Evolutionary conservation across 23 tunicate genomes (phyloP), one percentile per base, ranked within the genome.

Genomic region (Styela plicata): DNA sequence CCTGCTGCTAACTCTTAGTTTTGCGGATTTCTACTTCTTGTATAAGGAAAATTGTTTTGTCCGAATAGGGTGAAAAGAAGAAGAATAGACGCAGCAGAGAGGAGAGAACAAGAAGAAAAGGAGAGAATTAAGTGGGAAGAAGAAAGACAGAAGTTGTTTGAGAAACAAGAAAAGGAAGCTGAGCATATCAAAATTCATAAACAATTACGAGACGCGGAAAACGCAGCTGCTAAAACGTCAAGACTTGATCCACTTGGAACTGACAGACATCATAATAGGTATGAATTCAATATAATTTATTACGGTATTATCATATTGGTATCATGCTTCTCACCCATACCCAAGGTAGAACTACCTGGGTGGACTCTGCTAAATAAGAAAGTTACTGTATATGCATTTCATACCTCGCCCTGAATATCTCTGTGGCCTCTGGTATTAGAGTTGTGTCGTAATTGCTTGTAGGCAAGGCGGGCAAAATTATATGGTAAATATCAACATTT

Each of bases 221-320:
- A 37, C 31, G 24, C 74, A 18, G 90, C 89, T 2, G 61, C 36
- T 0, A 74, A 77, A 70, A 76, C 83, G 17, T 34, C 69, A 23
- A 36, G 96, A 34, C 82, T 69, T 18, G 74, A 79, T 21, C 83
- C 86, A n/a, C 84, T 90, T 5, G 96, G 96, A 32, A 90, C 96
- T 0, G 96, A 90, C 63, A 82, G 96, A 7, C 74, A 85, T 69
- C 96, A 90, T 61, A 90, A 75, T 90, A 90, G 96, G 96, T 90
- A 7, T 0, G 64, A 28, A 25, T 33, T 62, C n/a, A 62, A 62
- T 62, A 62, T 62, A n/a, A 21, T 0, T 22, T 62, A 22, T 22
- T 62, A 62, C n/a, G 65, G 65, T 62, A 62, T 62, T 62, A 22
- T 62, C 65, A 62, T 0, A 62, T 62, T n/a, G n/a, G n/a, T n/a